phyloP scores from a whole-genome alignment of 2,888 invertebrate species.

The Myopa tessellatipennis region DNA sequence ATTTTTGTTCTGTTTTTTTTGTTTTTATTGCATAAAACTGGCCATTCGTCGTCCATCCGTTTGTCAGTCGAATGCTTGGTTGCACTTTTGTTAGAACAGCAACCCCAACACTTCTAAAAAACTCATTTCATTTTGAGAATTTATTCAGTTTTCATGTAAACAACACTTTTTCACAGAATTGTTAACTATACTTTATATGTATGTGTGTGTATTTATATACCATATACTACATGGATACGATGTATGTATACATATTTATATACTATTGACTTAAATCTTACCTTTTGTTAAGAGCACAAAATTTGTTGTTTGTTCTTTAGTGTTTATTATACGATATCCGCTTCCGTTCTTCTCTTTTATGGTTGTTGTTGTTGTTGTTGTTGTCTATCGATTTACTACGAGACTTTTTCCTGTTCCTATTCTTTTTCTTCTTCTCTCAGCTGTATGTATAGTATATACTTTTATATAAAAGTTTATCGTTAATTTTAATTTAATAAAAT shows the following conservation, averaged over 20 bases:
- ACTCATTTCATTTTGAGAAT: too few relatives aligned
- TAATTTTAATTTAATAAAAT: conserved; percentile 5
- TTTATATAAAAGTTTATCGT: background rate
- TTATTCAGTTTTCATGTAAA: too few relatives aligned
- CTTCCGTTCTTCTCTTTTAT: background rate
- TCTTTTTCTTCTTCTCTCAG: conserved; percentile 4
- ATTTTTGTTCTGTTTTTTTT: background rate
- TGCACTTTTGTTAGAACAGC: conserved; percentile 6
- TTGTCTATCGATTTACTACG: background rate
- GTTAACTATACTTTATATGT: too few relatives aligned
- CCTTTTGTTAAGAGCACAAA: background rate
- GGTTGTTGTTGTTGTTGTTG: conserved; percentile 7
- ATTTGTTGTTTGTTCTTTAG: background rate
- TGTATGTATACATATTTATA: too few relatives aligned
- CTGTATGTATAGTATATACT: conserved; percentile 7
- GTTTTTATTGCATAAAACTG: background rate
- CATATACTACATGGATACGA: too few relatives aligned
- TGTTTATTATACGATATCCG: background rate
- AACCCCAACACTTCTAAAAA: too few relatives aligned
- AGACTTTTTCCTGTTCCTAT: background rate
- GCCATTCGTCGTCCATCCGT: too few relatives aligned
- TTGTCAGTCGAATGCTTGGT: conserved; percentile 12
- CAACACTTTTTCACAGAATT: too few relatives aligned
- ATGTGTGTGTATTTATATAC: too few relatives aligned
- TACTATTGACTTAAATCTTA: background rate